A percentile compares a stretch with the other conserved stretches of the same genome.
phyloP scores from a whole-genome alignment of 1,140 invertebrate species.

The Diorhabda sublineata region DNA sequence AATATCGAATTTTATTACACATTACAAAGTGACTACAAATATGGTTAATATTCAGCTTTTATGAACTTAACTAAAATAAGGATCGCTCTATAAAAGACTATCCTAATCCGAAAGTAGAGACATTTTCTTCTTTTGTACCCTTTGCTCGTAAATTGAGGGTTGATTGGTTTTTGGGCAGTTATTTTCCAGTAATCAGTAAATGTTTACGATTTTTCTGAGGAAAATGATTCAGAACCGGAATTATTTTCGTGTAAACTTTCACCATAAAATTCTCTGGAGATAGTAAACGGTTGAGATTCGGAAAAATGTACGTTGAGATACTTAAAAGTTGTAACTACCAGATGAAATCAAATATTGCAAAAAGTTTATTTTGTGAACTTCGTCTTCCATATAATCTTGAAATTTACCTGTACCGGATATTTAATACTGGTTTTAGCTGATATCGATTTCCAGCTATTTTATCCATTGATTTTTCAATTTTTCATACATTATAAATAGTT shows the following conservation, averaged over 20 bases:
- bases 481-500: no score
- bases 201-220: background rate
- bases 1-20: no score
- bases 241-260: background rate
- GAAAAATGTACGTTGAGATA: background rate
- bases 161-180: background rate
- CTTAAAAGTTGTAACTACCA: background rate
- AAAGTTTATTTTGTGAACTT: no score
- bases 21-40: no score
- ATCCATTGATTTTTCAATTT: no score
- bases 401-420: no score
- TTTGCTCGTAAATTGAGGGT: background rate
- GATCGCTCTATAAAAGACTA: background rate
- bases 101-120: background rate
- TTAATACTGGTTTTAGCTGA: no score
- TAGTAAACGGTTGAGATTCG: background rate
- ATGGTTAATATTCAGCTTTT: background rate
- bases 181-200: constrained; percentile 1
- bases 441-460: no score
- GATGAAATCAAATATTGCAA: no score
- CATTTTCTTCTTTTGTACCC: background rate
- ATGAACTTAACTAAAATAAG: background rate
- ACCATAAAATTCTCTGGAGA: background rate
- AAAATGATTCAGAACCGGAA: constrained; percentile 1
- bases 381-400: no score